Conservation (phyloP, 1,140 invertebrate genomes). For the Drosophila bifasciata region DNA sequence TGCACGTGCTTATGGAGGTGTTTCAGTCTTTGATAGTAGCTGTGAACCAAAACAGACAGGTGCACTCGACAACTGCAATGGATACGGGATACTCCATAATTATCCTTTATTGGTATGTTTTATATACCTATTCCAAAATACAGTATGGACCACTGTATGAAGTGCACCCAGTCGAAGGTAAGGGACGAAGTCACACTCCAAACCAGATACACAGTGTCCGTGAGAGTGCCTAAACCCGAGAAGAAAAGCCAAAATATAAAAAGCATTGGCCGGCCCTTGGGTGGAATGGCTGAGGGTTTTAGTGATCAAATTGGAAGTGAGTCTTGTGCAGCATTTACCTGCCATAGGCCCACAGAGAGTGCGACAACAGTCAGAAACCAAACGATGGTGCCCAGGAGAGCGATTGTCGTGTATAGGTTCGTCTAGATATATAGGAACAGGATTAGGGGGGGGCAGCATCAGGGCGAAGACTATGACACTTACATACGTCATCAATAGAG, state of each 20-base stretch:
- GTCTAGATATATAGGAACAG: slow-evolving; percentile 8
- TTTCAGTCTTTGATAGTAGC: slow-evolving; percentile 25
- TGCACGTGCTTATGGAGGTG: neutral
- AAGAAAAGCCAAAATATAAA: slow-evolving; percentile 47
- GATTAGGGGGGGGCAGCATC: no score
- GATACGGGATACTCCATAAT: no score
- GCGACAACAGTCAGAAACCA: slow-evolving; percentile 38
- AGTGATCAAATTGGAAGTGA: neutral
- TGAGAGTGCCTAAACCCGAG: slow-evolving; percentile 19
- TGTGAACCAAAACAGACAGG: slow-evolving; percentile 44
- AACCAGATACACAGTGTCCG: slow-evolving; percentile 29
- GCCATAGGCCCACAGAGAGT: slow-evolving; percentile 42
- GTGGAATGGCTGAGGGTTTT: no score
- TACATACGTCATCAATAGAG: slow-evolving; percentile 5
- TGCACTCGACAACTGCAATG: slow-evolving; percentile 31
- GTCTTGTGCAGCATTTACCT: slow-evolving; percentile 7
- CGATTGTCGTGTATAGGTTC: slow-evolving; percentile 9
- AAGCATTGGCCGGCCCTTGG: slow-evolving; percentile 11
- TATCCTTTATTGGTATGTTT: no score
- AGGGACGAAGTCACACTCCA: slow-evolving; percentile 14
- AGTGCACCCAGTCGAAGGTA: neutral
- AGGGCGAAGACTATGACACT: no score
- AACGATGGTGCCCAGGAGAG: slow-evolving; percentile 25
- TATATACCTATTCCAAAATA: slow-evolving; percentile 47
- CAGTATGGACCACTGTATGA: slow-evolving; percentile 27